A percentile compares a stretch with the other conserved stretches of the same genome.
These are phyloP conservation scores for Leptinotarsa lineolata DNA, from an alignment of 1,140 invertebrate species.

Conservation along the genomic window DNA sequence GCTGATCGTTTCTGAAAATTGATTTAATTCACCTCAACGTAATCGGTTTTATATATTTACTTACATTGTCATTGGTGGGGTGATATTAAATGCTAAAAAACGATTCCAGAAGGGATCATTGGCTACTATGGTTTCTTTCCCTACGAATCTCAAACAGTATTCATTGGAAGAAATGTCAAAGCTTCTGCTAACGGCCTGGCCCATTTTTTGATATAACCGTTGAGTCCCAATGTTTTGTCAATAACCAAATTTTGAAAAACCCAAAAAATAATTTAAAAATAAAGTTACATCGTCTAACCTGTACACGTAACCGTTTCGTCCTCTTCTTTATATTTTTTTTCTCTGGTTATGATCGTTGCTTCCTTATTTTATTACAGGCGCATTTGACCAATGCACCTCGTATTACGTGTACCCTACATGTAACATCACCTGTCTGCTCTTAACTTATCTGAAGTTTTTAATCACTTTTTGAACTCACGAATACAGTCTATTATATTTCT, in stretches of 20 bases:
- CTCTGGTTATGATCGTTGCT: no score
- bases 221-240: constrained; percentile 4
- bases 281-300: constrained; percentile 17
- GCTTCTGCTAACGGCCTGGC: constrained; percentile 80
- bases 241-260: constrained; percentile 6
- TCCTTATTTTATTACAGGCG: no score
- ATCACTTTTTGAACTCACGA: no score
- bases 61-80: constrained; percentile 74
- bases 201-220: constrained; percentile 66
- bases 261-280: constrained; percentile 4
- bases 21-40: constrained; percentile 22
- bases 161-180: constrained; percentile 83
- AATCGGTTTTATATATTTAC: constrained; percentile 39
- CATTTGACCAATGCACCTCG: no score
- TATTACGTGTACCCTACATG: no score
- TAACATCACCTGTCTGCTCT: no score
- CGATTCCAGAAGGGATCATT: constrained; percentile 95
- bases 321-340: constrained; percentile 47
- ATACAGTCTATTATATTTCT: no score
- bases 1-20: constrained; percentile 72
- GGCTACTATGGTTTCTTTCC: constrained; percentile 75
- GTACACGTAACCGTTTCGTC: constrained; percentile 12
- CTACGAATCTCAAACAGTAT: constrained; percentile 77
- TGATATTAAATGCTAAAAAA: constrained; percentile 88
- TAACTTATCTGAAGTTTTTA: no score